Evolutionary conservation across 2,888 invertebrate genomes (phyloP).

Genomic region (Aleiodes testaceus): DNA sequence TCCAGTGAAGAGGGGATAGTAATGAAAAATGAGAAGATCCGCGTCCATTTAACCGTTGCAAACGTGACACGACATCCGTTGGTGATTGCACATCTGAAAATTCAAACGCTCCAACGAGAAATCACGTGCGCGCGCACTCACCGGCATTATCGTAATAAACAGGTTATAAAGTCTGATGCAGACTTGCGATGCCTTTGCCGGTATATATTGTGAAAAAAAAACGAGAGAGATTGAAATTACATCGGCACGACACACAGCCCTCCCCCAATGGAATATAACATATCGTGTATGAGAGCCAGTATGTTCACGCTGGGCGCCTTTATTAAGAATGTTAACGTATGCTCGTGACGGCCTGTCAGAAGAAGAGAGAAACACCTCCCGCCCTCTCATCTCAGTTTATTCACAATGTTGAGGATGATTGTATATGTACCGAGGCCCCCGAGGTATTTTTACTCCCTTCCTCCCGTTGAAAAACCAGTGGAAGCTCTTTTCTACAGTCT

Average conservation of each 20-base stretch:
- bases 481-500: neutral
- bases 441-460: slow-evolving; percentile 15
- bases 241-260: slow-evolving; percentile 31
- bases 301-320: slow-evolving; percentile 42
- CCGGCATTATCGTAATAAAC: slow-evolving; percentile 66
- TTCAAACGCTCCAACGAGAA: slow-evolving; percentile 47
- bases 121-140: slow-evolving; percentile 58
- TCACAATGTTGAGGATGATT: slow-evolving; percentile 10
- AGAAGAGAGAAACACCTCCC: slow-evolving; percentile 40
- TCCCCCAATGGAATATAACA: slow-evolving; percentile 16
- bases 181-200: slow-evolving; percentile 51
- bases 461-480: slow-evolving; percentile 49
- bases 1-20: slow-evolving; percentile 7
- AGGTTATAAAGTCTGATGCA: slow-evolving; percentile 65
- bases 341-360: slow-evolving; percentile 66
- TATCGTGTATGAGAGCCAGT: slow-evolving; percentile 14
- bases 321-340: slow-evolving; percentile 66
- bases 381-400: slow-evolving; percentile 54
- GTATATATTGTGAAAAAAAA: neutral
- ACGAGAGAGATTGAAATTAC: slow-evolving; percentile 39
- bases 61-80: slow-evolving; percentile 63
- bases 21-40: slow-evolving; percentile 49
- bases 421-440: slow-evolving; percentile 20
- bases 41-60: slow-evolving; percentile 57
- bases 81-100: slow-evolving; percentile 38